phyloP scores from a whole-genome alignment of 2,888 invertebrate genomes.

The Volucella zonaria region DNA sequence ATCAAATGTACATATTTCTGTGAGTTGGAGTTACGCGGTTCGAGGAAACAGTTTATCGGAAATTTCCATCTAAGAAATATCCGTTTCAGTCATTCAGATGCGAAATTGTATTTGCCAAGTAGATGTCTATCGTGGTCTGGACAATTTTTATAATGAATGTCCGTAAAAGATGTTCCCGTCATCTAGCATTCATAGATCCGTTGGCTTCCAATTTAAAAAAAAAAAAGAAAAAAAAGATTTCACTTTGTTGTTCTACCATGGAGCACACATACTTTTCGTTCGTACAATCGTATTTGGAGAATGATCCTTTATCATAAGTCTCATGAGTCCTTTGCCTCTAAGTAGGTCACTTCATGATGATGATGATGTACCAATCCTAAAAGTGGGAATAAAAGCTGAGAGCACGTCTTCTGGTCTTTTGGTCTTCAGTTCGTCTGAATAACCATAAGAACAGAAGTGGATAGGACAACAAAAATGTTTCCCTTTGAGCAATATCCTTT shows the following conservation, averaged over 20 bases:
- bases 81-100: constrained; percentile 68
- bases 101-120: constrained; percentile 72
- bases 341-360: constrained; percentile 61
- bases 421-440: constrained; percentile 5
- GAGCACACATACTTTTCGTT: constrained; percentile 46
- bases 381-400: constrained; percentile 1
- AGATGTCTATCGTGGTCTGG: constrained; percentile 63
- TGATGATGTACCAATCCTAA: constrained; percentile 29
- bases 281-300: constrained; percentile 37
- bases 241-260: too few species aligned
- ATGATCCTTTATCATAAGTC: constrained; percentile 24
- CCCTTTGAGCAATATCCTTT: constrained; percentile 59
- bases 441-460: constrained; percentile 39
- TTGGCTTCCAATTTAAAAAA: constrained; percentile 57
- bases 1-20: constrained; percentile 50
- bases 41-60: constrained; percentile 57
- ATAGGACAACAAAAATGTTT: constrained; percentile 42
- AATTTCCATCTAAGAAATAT: constrained; percentile 71
- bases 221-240: too few species aligned
- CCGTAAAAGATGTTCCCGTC: constrained; percentile 52
- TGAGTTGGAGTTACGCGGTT: constrained; percentile 35
- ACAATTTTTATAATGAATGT: constrained; percentile 34
- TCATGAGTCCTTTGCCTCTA: constrained; percentile 33
- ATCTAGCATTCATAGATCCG: constrained; percentile 56
- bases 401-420: constrained; percentile 7